These are phyloP conservation scores for Anthopleura xanthogrammica DNA, from an alignment of 92 coral and sea anemone genomes.

Conservation along the genomic window DNA sequence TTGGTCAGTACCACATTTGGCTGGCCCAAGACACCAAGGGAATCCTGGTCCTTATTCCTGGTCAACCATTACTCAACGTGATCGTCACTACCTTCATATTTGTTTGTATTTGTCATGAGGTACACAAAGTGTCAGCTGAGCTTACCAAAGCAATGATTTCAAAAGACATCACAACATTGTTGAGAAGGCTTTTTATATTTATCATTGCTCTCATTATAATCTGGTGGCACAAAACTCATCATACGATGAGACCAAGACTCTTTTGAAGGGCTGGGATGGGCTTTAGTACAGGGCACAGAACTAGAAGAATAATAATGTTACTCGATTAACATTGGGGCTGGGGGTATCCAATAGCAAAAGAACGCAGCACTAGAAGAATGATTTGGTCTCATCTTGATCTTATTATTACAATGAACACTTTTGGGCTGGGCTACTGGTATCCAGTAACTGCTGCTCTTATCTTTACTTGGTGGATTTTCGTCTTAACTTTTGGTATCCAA, in stretches of 20 bases:
- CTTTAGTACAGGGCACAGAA: background rate
- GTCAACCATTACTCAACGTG: conserved; percentile 77
- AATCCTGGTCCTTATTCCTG: conserved; percentile 85
- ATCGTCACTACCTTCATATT: conserved; percentile 84
- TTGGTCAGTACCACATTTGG: conserved; percentile 98
- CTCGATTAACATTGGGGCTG: too few relatives aligned
- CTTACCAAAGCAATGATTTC: conserved; percentile 83
- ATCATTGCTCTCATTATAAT: conserved; percentile 83
- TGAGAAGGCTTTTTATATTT: conserved; percentile 80
- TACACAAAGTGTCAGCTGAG: conserved; percentile 71
- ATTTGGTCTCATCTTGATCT: too few relatives aligned
- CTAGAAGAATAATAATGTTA: too few relatives aligned
- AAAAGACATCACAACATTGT: conserved; percentile 78
- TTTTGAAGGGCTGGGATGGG: conserved; percentile 16
- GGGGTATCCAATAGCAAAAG: too few relatives aligned
- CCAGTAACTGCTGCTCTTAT: too few relatives aligned
- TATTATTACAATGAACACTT: too few relatives aligned
- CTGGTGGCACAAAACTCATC: conserved; percentile 99
- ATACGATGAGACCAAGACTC: conserved; percentile 66
- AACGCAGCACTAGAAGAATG: too few relatives aligned
- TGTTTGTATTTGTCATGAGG: conserved; percentile 92
- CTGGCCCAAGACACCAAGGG: conserved; percentile 95
- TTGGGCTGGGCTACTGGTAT: too few relatives aligned
- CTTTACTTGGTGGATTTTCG: too few relatives aligned
- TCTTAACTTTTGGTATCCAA: too few relatives aligned